Evolutionary conservation across 2,888 invertebrate species (phyloP).

Genomic region (Eupithecia pulchellata): DNA sequence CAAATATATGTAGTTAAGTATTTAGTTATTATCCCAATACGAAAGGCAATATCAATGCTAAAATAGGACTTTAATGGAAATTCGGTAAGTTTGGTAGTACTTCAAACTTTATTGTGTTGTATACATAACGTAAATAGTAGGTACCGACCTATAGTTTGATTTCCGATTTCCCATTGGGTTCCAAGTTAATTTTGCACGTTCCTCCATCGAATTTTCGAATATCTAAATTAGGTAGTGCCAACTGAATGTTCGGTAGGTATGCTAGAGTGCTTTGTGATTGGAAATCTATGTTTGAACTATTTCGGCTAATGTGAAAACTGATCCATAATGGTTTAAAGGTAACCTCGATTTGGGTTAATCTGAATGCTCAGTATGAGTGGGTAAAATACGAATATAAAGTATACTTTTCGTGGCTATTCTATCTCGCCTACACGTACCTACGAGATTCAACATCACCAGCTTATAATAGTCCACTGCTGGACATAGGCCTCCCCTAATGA

Average conservation of each 20-base stretch:
- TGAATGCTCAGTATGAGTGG: too few relatives aligned
- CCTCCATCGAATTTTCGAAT: not conserved
- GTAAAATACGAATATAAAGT: too few relatives aligned
- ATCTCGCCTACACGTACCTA: too few relatives aligned
- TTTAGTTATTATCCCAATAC: not conserved
- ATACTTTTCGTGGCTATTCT: too few relatives aligned
- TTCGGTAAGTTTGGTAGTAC: not conserved
- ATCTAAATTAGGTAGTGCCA: not conserved
- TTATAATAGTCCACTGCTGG: too few relatives aligned
- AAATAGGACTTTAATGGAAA: not conserved
- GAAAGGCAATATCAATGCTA: not conserved
- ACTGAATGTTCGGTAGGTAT: not conserved
- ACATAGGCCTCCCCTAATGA: too few relatives aligned
- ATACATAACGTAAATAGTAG: not conserved
- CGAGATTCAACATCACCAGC: too few relatives aligned
- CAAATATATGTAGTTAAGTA: too few relatives aligned
- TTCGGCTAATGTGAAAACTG: not conserved
- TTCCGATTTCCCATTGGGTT: conserved; percentile 18
- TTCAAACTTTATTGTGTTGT: not conserved
- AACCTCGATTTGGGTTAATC: too few relatives aligned
- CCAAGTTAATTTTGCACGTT: conserved; percentile 9
- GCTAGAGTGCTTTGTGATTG: not conserved
- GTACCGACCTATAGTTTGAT: not conserved
- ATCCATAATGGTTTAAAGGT: not conserved
- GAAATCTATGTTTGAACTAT: not conserved